A percentile compares a stretch with the other conserved stretches of the same genome.
Conservation (phyloP, 2,113 vertebrate species). For the Hemibagrus wyckioides region DNA sequence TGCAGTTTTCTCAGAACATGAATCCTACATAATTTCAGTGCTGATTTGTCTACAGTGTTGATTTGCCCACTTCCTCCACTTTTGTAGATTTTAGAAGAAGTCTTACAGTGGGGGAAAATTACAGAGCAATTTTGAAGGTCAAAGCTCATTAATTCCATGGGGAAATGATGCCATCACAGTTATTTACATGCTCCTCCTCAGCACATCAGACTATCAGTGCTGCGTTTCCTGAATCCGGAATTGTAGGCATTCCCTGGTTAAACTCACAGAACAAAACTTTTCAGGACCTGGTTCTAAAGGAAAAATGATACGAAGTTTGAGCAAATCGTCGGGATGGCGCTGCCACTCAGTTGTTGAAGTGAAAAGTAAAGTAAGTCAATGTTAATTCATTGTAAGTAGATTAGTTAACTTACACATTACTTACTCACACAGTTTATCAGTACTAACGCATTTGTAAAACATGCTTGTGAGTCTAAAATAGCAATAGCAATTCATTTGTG, state of each 20-base stretch:
- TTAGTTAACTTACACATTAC: neutral
- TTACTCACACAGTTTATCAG: too few species aligned
- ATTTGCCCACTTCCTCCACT: neutral
- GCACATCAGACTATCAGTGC: neutral
- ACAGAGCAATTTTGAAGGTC: neutral
- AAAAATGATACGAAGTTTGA: conserved; percentile 80
- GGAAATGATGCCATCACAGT: neutral
- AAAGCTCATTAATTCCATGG: neutral
- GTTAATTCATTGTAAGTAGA: neutral
- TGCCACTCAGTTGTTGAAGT: conserved; percentile 77
- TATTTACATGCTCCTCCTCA: conserved; percentile 11
- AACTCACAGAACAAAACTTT: neutral
- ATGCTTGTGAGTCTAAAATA: neutral
- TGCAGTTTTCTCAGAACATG: neutral
- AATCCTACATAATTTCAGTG: conserved; percentile 9
- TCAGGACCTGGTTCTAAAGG: neutral
- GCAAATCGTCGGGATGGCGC: conserved; percentile 77
- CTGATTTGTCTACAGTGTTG: neutral
- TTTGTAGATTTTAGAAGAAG: neutral
- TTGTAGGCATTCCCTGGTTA: neutral
- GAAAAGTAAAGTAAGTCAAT: conserved; percentile 77
- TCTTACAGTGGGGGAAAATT: neutral
- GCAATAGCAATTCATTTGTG: neutral
- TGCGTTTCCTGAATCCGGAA: neutral
- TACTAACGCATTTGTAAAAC: neutral